A percentile compares a stretch with the other conserved stretches of the same genome.
These are phyloP conservation scores for Oryzias dopingdopingensis DNA, from an alignment of 2,797 vertebrate genomes.

Conservation along the genomic window DNA sequence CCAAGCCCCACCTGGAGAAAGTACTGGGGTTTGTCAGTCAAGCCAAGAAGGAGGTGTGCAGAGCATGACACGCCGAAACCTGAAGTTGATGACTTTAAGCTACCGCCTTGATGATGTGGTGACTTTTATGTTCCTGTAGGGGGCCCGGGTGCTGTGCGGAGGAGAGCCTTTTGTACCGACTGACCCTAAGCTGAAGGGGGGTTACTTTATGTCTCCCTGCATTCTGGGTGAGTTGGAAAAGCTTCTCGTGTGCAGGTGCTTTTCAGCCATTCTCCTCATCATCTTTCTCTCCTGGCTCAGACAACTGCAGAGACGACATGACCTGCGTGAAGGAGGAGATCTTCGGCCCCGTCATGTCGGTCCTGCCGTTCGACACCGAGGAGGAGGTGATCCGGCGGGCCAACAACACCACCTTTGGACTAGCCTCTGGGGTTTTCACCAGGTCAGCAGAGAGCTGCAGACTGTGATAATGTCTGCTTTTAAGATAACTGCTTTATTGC, in stretches of 20 bases:
- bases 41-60: slow-evolving; percentile 87
- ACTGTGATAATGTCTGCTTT: too few species aligned
- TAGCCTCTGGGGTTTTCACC: slow-evolving; percentile 96
- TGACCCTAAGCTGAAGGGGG: slow-evolving; percentile 87
- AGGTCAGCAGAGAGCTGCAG: slow-evolving; percentile 73
- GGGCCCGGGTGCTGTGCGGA: slow-evolving; percentile 88
- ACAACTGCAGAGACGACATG: slow-evolving; percentile 92
- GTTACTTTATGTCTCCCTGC: slow-evolving; percentile 91
- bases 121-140: slow-evolving; percentile 68
- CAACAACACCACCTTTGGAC: slow-evolving; percentile 87
- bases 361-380: slow-evolving; percentile 91
- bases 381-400: slow-evolving; percentile 89
- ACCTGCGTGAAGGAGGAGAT: slow-evolving; percentile 96
- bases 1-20: slow-evolving; percentile 85
- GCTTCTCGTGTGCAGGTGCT: not conserved
- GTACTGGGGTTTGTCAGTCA: slow-evolving; percentile 85
- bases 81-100: too few species aligned
- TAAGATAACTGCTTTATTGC: too few species aligned
- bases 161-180: slow-evolving; percentile 82
- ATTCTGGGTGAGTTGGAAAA: slow-evolving; percentile 79
- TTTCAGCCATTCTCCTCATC: not conserved
- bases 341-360: slow-evolving; percentile 96
- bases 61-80: too few species aligned
- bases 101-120: too few species aligned
- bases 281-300: slow-evolving; percentile 60